phyloP scores from a whole-genome alignment of 92 coral and sea anemone genomes.

The Parazoanthus swiftii region DNA sequence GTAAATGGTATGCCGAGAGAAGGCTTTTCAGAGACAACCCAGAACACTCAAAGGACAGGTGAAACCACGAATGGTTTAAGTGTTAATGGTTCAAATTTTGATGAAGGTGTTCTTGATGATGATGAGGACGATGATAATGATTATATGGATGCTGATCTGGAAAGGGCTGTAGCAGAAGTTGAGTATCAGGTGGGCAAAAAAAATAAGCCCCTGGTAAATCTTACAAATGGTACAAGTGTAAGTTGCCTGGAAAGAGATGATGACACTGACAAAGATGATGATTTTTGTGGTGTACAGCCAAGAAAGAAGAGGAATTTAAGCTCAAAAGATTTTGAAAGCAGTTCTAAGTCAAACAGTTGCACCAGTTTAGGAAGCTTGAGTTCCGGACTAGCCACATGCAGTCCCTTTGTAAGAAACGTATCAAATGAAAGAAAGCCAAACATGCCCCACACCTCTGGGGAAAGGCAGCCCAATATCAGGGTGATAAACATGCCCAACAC shows the following conservation, averaged over 20 bases:
- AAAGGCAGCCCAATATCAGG: background rate
- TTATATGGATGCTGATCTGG: constrained; percentile 40
- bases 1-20: background rate
- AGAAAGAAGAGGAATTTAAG: constrained; percentile 10
- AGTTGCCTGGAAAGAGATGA: constrained; percentile 1
- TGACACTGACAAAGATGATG: constrained; percentile 43
- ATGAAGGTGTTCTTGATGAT: constrained; percentile 38
- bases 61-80: background rate
- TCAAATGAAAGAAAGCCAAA: background rate
- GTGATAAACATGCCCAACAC: background rate
- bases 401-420: background rate
- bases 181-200: constrained; percentile 7
- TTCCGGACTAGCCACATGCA: background rate
- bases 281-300: constrained; percentile 1
- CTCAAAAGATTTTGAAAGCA: constrained; percentile 2
- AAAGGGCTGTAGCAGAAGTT: constrained; percentile 22
- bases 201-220: background rate
- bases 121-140: constrained; percentile 40
- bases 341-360: background rate
- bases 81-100: constrained; percentile 36
- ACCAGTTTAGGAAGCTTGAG: background rate
- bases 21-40: background rate
- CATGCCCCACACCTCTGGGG: background rate
- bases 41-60: background rate
- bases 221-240: background rate